Percentiles rank a stretch among this genome's conserved stretches.
These are phyloP conservation scores for Achlya flavicornis DNA, from an alignment of 2,888 invertebrate species.

Conservation along the genomic window DNA sequence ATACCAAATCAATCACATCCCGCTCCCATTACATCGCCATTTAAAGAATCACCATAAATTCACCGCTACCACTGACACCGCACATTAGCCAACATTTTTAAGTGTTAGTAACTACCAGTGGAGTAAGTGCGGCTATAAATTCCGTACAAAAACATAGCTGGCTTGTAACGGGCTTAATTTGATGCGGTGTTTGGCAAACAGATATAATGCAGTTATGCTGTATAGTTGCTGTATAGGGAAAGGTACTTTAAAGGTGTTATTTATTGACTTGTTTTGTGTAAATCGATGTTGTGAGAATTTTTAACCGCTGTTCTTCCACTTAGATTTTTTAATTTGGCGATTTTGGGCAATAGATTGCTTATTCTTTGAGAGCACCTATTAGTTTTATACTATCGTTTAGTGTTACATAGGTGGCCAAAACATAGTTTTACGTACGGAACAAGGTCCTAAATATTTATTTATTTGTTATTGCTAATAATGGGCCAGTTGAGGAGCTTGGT, in stretches of 20 bases:
- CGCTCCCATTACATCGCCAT: slow-evolving; percentile 17
- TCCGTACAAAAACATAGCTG: slow-evolving; percentile 65
- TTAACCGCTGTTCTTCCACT: not conserved
- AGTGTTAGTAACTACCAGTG: slow-evolving; percentile 64
- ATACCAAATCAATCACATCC: slow-evolving; percentile 4
- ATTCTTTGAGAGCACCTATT: not conserved
- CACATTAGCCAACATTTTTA: slow-evolving; percentile 59
- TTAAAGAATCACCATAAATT: slow-evolving; percentile 9
- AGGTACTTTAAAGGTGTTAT: slow-evolving; percentile 8
- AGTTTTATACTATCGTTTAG: no score
- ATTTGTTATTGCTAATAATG: no score
- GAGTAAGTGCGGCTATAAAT: slow-evolving; percentile 78
- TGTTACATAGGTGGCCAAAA: no score
- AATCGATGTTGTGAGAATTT: not conserved
- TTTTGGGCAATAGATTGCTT: not conserved
- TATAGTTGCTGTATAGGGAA: slow-evolving; percentile 3
- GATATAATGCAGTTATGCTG: slow-evolving; percentile 11
- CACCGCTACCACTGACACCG: slow-evolving; percentile 15
- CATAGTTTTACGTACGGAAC: no score
- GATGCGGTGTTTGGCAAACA: slow-evolving; percentile 35
- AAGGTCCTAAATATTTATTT: no score
- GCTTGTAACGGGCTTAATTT: slow-evolving; percentile 36
- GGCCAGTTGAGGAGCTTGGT: no score
- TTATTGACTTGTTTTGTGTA: not conserved
- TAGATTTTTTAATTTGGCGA: not conserved